These are phyloP conservation scores for Drosophila mettleri DNA, from an alignment of 2,888 invertebrate species.

Conservation along the genomic window DNA sequence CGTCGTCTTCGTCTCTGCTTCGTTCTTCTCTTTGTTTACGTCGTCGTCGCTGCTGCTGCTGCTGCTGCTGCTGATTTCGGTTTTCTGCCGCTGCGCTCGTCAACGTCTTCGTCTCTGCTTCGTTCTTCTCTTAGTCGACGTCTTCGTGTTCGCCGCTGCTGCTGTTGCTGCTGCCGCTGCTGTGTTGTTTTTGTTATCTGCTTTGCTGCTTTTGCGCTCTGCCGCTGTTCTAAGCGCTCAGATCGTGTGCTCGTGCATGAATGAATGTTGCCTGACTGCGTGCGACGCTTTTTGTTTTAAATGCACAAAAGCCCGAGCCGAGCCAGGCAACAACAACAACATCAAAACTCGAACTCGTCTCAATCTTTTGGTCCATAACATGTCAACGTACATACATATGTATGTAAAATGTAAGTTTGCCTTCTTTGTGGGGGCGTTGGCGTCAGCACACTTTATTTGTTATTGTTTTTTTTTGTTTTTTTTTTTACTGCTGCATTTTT, in stretches of 20 bases:
- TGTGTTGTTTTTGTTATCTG: conserved; percentile 18
- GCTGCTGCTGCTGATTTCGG: not conserved
- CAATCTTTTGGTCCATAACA: conserved; percentile 58
- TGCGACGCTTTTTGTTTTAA: conserved; percentile 75
- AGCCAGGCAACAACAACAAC: conserved; percentile 10
- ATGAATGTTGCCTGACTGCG: conserved; percentile 69
- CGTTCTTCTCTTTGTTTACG: not conserved
- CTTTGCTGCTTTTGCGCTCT: conserved; percentile 43
- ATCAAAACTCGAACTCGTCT: conserved; percentile 44
- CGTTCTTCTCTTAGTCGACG: not conserved
- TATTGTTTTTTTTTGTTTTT: conserved; percentile 12
- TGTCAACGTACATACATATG: conserved; percentile 50
- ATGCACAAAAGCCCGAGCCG: conserved; percentile 38
- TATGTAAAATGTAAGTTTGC: conserved; percentile 36
- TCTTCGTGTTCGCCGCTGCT: conserved; percentile 12
- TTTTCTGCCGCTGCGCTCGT: conserved; percentile 11
- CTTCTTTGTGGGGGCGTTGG: conserved; percentile 43
- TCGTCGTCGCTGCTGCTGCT: conserved; percentile 4
- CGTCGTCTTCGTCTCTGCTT: conserved; percentile 16
- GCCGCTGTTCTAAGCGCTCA: conserved; percentile 81
- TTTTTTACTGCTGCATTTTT: not conserved
- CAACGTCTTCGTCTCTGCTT: conserved; percentile 6
- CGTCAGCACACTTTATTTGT: conserved; percentile 17
- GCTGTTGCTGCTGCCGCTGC: conserved; percentile 12
- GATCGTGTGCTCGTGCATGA: conserved; percentile 81